Percentiles rank a stretch among this genome's conserved stretches.
These are phyloP conservation scores for Oncorhynchus kisutch DNA, from an alignment of 2,113 vertebrate species.

Conservation along the genomic window DNA sequence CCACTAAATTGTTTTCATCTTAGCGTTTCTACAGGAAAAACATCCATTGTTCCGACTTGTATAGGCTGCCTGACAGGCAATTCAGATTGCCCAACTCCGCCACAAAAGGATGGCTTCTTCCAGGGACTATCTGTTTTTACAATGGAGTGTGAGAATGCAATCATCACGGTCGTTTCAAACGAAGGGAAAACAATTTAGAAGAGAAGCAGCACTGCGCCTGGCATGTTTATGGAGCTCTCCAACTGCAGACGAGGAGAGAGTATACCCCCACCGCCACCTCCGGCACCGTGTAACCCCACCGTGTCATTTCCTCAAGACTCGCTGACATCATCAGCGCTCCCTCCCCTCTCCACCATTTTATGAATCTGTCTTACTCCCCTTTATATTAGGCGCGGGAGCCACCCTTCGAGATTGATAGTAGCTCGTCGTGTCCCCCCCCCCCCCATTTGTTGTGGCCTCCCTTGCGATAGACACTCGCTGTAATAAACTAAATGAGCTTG, in stretches of 20 bases:
- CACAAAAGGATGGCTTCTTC: constrained; percentile 19
- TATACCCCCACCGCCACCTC: constrained; percentile 6
- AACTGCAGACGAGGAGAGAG: constrained; percentile 1
- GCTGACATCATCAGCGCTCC: constrained; percentile 27
- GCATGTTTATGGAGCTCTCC: constrained; percentile 58
- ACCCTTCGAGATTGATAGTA: constrained; percentile 43
- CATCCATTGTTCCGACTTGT: constrained; percentile 37
- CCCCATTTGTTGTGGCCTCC: constrained; percentile 50
- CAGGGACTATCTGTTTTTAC: constrained; percentile 33
- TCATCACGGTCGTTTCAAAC: constrained; percentile 52
- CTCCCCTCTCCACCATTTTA: constrained; percentile 39
- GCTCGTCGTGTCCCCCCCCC: constrained; percentile 20
- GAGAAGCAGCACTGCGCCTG: constrained; percentile 36
- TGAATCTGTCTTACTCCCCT: constrained; percentile 53
- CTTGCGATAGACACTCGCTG: constrained; percentile 60
- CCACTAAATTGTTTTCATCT: constrained; percentile 28
- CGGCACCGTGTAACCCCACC: constrained; percentile 36
- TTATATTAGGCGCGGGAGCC: constrained; percentile 28
- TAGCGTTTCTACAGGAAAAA: constrained; percentile 39
- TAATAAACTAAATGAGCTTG: constrained; percentile 75
- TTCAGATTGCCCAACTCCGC: constrained; percentile 42
- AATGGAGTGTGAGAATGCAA: constrained; percentile 55
- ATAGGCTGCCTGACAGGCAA: constrained; percentile 29
- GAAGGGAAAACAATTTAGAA: constrained; percentile 43
- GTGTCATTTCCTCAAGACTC: constrained; percentile 51